Evolutionary conservation across 1,140 invertebrate species (phyloP), one percentile per base, ranked within the genome.

Genomic region (Physella acuta): DNA sequence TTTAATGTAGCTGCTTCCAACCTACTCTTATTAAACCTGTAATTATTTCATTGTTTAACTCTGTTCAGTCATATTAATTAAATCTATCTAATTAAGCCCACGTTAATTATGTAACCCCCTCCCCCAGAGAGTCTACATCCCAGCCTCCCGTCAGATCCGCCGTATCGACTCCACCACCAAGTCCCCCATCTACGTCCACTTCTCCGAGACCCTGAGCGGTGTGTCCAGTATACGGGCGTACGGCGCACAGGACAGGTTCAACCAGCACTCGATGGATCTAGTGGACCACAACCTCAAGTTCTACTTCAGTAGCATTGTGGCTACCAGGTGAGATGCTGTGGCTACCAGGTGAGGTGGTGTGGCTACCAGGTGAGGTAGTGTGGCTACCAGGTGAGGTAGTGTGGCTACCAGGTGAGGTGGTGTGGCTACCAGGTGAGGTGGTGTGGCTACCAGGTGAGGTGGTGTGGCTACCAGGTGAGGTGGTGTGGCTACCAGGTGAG

Each of bases 171-270:
- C 86, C 4, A 85, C 84, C 3, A 82, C 84, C 0, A 73, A 85
- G 86, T 30, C 87, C 4, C 88, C 87, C 0, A 87, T 89, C 28
- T 88, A 86, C 67, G 85, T 84, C 33, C 87, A 88, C 75, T 88
- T 89, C 70, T 83, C 82, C 51, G 88, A 89, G 70, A 86, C 87
- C 1, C 71, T 90, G 2, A 80, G 83, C 55, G 89, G 89, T 11
- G 83, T 75, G 66, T 76, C 80, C 20, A 87, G 86, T 1, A 90
- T 90, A 34, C 73, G 90, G 70, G 89, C 90, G 0, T 91, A 86
- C 74, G 70, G 75, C 39, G 79, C 81, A 36, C 71, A 82, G 37
- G 75, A 86, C 1, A 75, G 85, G 53, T 90, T 90, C 74, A 85
- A 86, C 26, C 49, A 71, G 4, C 76, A 86, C 63, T 87, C 84